These are phyloP conservation scores for Theonella swinhoei DNA, from an alignment of 37 sponge, comb jelly and placozoan species.

Conservation along the genomic window DNA sequence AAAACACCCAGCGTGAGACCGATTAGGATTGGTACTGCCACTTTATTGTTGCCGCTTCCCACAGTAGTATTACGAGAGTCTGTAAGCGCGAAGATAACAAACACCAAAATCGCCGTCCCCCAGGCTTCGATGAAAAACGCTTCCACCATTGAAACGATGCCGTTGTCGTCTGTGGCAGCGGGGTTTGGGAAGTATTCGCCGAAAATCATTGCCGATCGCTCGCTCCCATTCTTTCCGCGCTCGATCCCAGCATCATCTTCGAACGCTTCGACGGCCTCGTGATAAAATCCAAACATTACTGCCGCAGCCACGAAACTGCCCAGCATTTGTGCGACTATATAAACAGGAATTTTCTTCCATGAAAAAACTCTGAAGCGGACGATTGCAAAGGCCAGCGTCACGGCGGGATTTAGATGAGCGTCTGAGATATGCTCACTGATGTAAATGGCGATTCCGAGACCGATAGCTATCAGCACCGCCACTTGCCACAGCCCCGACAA, in stretches of 20 bases:
- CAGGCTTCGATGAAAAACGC: constrained; percentile 47
- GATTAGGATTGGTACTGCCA: constrained; percentile 35
- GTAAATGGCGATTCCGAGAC: constrained; percentile 53
- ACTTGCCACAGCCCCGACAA: constrained; percentile 63
- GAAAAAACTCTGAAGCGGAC: constrained; percentile 32
- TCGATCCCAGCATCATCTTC: constrained; percentile 21
- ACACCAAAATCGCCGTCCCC: constrained; percentile 46
- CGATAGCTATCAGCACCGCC: constrained; percentile 33
- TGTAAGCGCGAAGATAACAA: constrained; percentile 56
- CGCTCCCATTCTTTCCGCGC: constrained; percentile 31
- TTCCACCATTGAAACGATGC: constrained; percentile 7
- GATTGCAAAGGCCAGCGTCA: constrained; percentile 54
- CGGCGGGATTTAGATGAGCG: constrained; percentile 67
- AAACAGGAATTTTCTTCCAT: constrained; percentile 37
- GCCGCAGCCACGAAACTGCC: constrained; percentile 33
- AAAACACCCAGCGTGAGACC: constrained; percentile 49
- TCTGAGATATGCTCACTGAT: constrained; percentile 42
- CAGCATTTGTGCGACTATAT: constrained; percentile 39
- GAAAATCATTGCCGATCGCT: constrained; percentile 51
- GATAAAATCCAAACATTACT: constrained; percentile 16
- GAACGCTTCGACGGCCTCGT: constrained; percentile 15
- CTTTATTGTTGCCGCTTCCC: constrained; percentile 18
- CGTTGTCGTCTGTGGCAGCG: background rate
- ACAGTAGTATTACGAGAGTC: constrained; percentile 38
- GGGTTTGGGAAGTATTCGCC: constrained; percentile 71